Base-by-base conservation (phyloP, 2,113 vertebrate genomes). In the Tachysurus fulvidraco region DNA sequence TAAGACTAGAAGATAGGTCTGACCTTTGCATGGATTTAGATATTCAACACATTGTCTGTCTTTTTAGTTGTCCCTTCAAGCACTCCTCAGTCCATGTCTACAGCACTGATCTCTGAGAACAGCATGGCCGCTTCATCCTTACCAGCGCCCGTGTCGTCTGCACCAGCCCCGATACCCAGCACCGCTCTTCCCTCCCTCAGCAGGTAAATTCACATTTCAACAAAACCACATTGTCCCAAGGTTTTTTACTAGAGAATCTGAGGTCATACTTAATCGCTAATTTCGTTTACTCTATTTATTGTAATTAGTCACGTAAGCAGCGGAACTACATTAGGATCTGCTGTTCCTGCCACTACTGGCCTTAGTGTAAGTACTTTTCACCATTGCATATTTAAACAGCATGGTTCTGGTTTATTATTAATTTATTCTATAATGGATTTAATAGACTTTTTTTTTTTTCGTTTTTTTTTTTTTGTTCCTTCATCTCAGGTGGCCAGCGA, bases 101-200 rank as follows among this genome's bases (percentile, higher is more conserved):
- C 95, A 0, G 88, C 95, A 41, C 93, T 97, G 69, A 92, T 95
- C 5, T 92, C 92, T 94, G 93, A 94, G 91, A 88, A 91, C 86
- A 94, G 91, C 0, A 90, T 95, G 60, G 91, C 91, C 60, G 96
- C 83, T 94, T 93, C 84, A 86, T 93, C 79, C 2, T 94, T 80
- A 78, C 92, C 91, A 71, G 96, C 83, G 93, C 93, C 86, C 81
- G 92, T 57, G 5, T 94, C 87, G 86, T 96, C 94, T 65, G 91
- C 91, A 85, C 93, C 96, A 25, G 92, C 93, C 10, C 93, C 97
- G 0, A 96, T 96, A 82, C 96, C 97, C 5, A 95, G 93, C 91
- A 92, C 93, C 62, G 91, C 96, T 0, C 94, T 97, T 59, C 94
- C 96, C 9, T 96, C 96, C 19, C 95, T 97, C 91, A 97, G 88